These are phyloP conservation scores for Antheraea pernyi DNA, from an alignment of 1,140 invertebrate genomes.

Conservation along the genomic window DNA sequence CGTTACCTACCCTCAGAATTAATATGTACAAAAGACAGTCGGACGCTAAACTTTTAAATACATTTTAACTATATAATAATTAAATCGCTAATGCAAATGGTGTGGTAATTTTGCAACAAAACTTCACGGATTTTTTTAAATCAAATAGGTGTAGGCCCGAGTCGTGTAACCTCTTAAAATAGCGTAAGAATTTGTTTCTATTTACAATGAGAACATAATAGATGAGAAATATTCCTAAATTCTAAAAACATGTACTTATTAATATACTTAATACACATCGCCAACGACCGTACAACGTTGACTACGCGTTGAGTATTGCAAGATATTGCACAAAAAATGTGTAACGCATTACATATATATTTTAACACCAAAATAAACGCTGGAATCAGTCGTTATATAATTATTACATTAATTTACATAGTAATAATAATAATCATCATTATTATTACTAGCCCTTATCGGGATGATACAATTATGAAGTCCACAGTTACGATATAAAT, in stretches of 20 bases:
- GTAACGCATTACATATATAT: neutral
- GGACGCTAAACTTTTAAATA: neutral
- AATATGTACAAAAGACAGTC: neutral
- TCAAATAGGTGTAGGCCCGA: neutral
- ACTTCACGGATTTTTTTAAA: neutral
- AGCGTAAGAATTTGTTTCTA: neutral
- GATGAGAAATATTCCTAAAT: conserved; percentile 23
- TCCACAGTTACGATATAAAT: too few species aligned
- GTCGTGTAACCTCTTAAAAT: neutral
- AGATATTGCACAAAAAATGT: conserved; percentile 69
- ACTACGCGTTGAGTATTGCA: conserved; percentile 75
- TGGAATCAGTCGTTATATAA: conserved; percentile 6
- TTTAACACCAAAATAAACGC: conserved; percentile 6
- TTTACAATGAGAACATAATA: conserved; percentile 14
- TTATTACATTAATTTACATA: neutral
- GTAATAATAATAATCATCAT: too few species aligned
- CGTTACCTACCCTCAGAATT: neutral
- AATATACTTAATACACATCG: conserved; percentile 74
- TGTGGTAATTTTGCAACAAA: neutral
- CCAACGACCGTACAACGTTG: conserved; percentile 46
- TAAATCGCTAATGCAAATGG: neutral
- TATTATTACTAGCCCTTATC: too few species aligned
- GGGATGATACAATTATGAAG: too few species aligned
- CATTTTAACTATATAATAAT: neutral
- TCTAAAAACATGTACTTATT: conserved; percentile 53